phyloP scores from a whole-genome alignment of 2,113 vertebrate species.

The Ceuthmochares aereus region DNA sequence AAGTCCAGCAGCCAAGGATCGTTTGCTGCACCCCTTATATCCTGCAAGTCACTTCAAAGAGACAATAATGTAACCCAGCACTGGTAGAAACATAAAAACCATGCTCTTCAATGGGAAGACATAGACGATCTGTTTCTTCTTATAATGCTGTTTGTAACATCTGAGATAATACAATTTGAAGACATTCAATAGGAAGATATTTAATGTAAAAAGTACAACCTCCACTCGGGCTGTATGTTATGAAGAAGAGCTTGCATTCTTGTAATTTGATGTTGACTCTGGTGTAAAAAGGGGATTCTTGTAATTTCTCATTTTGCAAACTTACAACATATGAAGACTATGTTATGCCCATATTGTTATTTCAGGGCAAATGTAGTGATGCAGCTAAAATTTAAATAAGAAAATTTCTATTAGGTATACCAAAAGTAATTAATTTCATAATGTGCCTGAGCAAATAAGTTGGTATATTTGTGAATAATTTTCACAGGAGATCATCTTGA shows the following conservation, averaged over 20 bases:
- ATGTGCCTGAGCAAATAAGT: neutral
- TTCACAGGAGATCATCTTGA: neutral
- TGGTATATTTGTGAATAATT: neutral
- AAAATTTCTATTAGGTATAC: neutral
- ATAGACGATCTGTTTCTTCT: neutral
- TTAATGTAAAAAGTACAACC: neutral
- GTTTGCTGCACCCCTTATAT: neutral
- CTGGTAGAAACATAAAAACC: neutral
- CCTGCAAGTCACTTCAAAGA: neutral
- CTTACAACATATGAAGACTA: neutral
- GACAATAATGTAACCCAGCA: neutral
- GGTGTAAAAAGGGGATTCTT: neutral
- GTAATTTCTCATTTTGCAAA: neutral
- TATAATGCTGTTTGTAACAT: neutral
- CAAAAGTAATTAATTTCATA: neutral
- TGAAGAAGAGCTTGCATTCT: neutral
- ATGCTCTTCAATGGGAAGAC: neutral
- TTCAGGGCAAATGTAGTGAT: neutral
- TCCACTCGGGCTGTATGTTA: neutral
- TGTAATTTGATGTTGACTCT: neutral
- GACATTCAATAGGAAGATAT: neutral
- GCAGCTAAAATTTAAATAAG: conserved; percentile 14
- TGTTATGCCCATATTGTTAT: neutral
- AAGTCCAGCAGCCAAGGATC: neutral
- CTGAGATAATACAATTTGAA: neutral